Conservation (phyloP, 2,113 vertebrate species). For the human (Homo sapiens) region GRCh38 chr14:33934501-33935000, state of each 20-base stretch:
- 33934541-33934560: not conserved
- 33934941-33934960: not conserved
- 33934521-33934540: not conserved
- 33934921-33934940: not conserved
- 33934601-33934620: not conserved
- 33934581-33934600: not conserved
- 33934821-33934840: constrained; percentile 21
- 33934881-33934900: not conserved
- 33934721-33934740: not conserved
- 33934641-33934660: not conserved
- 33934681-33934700: not conserved
- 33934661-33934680: not conserved
- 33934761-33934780: not conserved
- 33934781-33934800: not conserved
- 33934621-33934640: not conserved
- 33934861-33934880: constrained; percentile 8
- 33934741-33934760: not conserved
- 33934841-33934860: constrained; percentile 20
- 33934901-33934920: not conserved
- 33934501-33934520: not conserved
- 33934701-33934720: not conserved
- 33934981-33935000: not conserved
- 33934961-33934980: not conserved
- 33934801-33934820: not conserved
- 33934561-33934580: not conserved